Evolutionary conservation across 2,888 invertebrate species (phyloP), one percentile per base, ranked within the genome.

Genomic region (Thumatha senex): DNA sequence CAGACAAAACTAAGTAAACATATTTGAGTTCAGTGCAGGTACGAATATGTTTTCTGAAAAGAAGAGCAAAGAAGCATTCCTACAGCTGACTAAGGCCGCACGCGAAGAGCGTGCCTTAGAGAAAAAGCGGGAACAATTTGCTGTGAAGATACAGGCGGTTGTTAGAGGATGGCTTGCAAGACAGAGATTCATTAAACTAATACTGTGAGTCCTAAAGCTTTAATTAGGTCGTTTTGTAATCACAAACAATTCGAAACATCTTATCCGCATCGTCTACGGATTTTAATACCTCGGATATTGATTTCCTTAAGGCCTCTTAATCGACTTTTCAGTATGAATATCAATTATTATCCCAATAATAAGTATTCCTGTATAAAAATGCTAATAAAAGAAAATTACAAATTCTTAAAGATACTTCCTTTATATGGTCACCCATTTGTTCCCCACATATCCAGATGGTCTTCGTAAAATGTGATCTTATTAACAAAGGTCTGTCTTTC

Each of bases 11-110:
- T 58, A 69, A 24, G 70, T 62, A 31, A 70, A 61, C 54, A 64
- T 38, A 36, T 65, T 68, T 64, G 59, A 68, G 58, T 74, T 67
- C 54, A 63, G 72, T 73, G 69, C 58, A 63, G 54, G 58, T 64
- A 15, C 61, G 54, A 40, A 79, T 61, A 91, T 91, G 91, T 91
- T 84, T 77, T 76, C 89, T 10, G 86, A 86, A 65, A 78, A 82
- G n/a, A 86, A 95, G 67, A 93, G 94, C 69, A 96, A 96, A 83
- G 94, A 94, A 68, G 93, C 92, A 66, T 98, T 98, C 84, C 92
- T 98, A 74, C 97, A 97, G 82, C 96, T 97, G 80, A 96, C 97
- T 4, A 98, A 98, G 85, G 96, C 96, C 29, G 98, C 98, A 11
- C 93, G 98, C 54, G 96, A 97, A 80, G 98, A 98, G 82, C 93